phyloP scores from a whole-genome alignment of 2,888 invertebrate species.

The Micoletzkya japonica region DNA sequence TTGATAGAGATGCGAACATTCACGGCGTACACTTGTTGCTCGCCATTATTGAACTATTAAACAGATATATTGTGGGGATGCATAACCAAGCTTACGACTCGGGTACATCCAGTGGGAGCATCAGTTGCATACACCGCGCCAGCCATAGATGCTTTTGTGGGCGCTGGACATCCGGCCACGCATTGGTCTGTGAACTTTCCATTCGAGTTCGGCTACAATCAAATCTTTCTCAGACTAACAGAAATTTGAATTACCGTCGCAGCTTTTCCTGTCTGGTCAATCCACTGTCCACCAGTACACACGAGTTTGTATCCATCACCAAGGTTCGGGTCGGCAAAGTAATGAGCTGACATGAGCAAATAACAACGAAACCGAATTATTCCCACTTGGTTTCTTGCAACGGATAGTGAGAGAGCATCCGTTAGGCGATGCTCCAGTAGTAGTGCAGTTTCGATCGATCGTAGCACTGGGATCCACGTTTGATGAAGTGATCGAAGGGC shows the following conservation, averaged over 20 bases:
- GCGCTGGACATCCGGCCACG: constrained; percentile 18
- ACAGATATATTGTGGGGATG: background rate
- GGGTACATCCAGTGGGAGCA: constrained; percentile 4
- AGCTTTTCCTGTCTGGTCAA: constrained; percentile 8
- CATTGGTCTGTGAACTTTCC: constrained; percentile 15
- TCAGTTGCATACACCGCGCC: background rate
- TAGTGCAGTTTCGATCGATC: background rate
- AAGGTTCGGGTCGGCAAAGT: constrained; percentile 18
- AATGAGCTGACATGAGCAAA: background rate
- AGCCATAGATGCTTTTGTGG: background rate
- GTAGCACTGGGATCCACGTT: constrained; percentile 18
- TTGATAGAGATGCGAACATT: background rate
- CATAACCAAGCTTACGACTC: background rate
- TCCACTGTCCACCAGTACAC: constrained; percentile 10
- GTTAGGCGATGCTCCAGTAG: background rate
- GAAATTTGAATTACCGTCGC: background rate
- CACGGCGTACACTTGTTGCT: constrained; percentile 4
- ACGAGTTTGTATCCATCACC: constrained; percentile 13
- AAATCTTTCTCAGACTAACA: background rate
- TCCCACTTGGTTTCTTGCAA: constrained; percentile 23
- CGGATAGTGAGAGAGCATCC: constrained; percentile 8
- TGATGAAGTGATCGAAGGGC: constrained; percentile 6
- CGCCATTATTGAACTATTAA: constrained; percentile 12
- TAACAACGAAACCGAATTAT: background rate
- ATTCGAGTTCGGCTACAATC: constrained; percentile 1